Evolutionary conservation across 2,113 vertebrate species (phyloP), one percentile per base, ranked within the genome.

Genomic region (Bambusicola thoracicus): DNA sequence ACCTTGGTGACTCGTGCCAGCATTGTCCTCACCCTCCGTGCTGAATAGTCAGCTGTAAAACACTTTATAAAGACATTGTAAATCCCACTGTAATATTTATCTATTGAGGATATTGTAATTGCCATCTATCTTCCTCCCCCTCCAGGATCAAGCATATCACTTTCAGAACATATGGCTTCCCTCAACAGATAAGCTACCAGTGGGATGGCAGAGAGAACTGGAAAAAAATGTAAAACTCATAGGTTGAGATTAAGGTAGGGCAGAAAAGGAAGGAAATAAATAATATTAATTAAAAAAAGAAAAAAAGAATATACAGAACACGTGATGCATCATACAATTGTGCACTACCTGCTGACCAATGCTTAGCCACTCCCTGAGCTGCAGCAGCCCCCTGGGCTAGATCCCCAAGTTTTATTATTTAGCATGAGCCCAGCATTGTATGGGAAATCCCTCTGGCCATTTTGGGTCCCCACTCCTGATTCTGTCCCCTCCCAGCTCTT

Each of bases 31-130:
- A 58, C 2, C n/a, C 59, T 82, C 59, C 22, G 22, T 61, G 76
- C 59, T 85, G 63, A 89, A 76, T 55, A 34, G 44, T 87, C 80
- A 92, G 72, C 46, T 89, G n/a, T 69, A 89, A 81, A 90, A 86
- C 58, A n/a, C 30, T 87, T 90, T 53, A 76, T 69, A 53, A 59
- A 67, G 55, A 66, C 79, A 19, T 44, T 75, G 40, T 90, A 86
- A 91, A 92, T 87, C 34, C 41, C 73, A 61, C 38, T 44, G 20
- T 34, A 70, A 80, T 62, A 34, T 75, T 4, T 34, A 75, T 78
- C 40, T 81, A 12, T 65, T 89, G 43, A 38, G 21, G 25, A 38
- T 58, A 43, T 36, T 80, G 41, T 24, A 69, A 34, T 27, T 70
- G 22, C 38, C 51, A 44, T 78, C 61, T 49, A 18, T 51, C 41